Percentiles rank a stretch among this genome's conserved stretches.
These are phyloP conservation scores for Sarcophaga carnaria DNA, from an alignment of 2,888 invertebrate genomes.

Conservation along the genomic window DNA sequence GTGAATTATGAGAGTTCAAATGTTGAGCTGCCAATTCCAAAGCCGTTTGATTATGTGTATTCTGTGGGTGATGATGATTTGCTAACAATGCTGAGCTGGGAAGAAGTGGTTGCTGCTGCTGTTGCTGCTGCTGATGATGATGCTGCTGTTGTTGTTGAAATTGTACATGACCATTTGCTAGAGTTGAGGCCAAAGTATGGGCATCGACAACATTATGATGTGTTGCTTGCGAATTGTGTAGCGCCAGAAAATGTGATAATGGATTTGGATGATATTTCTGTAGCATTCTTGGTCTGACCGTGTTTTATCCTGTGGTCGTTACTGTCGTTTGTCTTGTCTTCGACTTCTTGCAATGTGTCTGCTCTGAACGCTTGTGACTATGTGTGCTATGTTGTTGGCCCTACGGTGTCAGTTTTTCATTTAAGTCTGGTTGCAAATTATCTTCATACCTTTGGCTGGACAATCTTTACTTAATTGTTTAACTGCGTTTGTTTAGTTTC, in stretches of 20 bases:
- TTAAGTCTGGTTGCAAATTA: slow-evolving; percentile 61
- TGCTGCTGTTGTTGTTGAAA: slow-evolving; percentile 70
- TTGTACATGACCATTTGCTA: slow-evolving; percentile 75
- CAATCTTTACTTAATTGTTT: slow-evolving; percentile 60
- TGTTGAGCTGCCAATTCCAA: slow-evolving; percentile 65
- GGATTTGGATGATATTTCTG: slow-evolving; percentile 82
- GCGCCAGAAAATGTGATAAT: slow-evolving; percentile 81
- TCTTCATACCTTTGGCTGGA: slow-evolving; percentile 57
- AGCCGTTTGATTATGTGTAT: slow-evolving; percentile 49
- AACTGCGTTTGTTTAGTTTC: slow-evolving; percentile 39
- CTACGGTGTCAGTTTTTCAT: slow-evolving; percentile 69
- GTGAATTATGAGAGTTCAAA: slow-evolving; percentile 66
- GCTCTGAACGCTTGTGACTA: background rate
- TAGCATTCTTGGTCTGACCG: slow-evolving; percentile 78
- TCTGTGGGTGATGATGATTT: slow-evolving; percentile 61
- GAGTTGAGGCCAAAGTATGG: slow-evolving; percentile 73
- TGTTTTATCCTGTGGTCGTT: slow-evolving; percentile 36
- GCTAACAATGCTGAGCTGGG: slow-evolving; percentile 39
- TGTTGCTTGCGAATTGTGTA: slow-evolving; percentile 79
- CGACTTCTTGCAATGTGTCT: background rate
- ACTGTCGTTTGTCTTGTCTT: background rate
- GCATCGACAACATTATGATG: slow-evolving; percentile 73
- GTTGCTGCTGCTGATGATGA: slow-evolving; percentile 72
- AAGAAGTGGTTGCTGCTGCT: slow-evolving; percentile 65
- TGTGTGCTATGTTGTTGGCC: slow-evolving; percentile 59